Base-by-base conservation (phyloP, 2,113 vertebrate genomes). In the Antennarius striatus region DNA sequence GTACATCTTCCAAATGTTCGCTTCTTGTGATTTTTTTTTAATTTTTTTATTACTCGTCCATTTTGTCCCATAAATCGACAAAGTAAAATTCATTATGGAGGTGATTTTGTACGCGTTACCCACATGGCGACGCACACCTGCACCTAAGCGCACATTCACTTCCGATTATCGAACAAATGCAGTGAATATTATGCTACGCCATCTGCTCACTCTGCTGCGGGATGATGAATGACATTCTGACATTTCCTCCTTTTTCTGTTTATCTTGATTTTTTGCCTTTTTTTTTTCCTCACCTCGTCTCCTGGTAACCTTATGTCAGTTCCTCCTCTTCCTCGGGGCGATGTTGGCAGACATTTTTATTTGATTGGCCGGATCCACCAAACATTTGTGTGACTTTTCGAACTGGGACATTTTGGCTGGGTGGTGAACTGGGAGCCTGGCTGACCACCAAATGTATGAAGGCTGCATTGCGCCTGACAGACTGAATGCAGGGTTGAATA, bases 351-450 rank as follows among this genome's bases (percentile, higher is more conserved):
- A 52, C 40, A 66, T 65, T 48, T 60, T 59, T 55, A 65, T 73
- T 63, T 49, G 67, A 47, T 78, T 77, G 70, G 68, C 75, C 67
- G 60, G 63, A 56, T 16, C 47, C 15, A 45, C 53, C 56, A 78
- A 68, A 69, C 75, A 61, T 78, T 71, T 78, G 66, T 68, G 59
- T 80, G 59, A 77, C 62, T 80, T 73, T 61, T 72, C 64, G 73
- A 42, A 59, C 68, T 55, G 45, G 45, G 45, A 47, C 3, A 1
- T 47, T 15, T 15, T 47, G 45, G 45, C 45, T 47, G 12, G 12
- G 2, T 15, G 46, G 22, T 32, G 61, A 63, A 65, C 57, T 68
- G 68, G 46, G 59, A 50, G 68, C 5, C 68, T 70, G 76, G 73
- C 75, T 50, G 39, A 60, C 55, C 61, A 68, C 68, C 56, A 47